Evolutionary conservation across 2,113 vertebrate species (phyloP).

Genomic region (Ploceus nigricollis): DNA sequence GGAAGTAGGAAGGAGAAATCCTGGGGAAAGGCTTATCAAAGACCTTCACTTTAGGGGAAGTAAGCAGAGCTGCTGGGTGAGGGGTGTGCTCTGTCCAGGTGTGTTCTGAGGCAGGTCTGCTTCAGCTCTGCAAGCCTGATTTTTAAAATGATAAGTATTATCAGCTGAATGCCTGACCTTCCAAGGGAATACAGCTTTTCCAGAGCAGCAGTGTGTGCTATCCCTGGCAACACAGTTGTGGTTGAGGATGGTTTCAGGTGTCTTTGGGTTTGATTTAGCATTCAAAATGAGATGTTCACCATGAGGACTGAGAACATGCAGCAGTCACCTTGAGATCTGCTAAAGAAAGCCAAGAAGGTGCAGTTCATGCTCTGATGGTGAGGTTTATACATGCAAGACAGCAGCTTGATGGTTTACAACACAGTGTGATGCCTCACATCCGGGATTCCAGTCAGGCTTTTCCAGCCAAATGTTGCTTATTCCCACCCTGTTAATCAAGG

Average conservation of each 20-base stretch:
- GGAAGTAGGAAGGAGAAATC: not conserved
- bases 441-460: not conserved
- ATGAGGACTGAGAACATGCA: not conserved
- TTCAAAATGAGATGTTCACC: not conserved
- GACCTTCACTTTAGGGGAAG: not conserved
- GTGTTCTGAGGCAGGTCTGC: not conserved
- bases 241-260: not conserved
- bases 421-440: not conserved
- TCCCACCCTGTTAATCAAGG: not conserved
- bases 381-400: not conserved
- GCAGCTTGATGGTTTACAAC: not conserved
- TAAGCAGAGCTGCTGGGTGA: not conserved
- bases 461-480: not conserved
- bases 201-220: not conserved
- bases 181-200: not conserved
- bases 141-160: not conserved
- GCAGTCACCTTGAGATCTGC: not conserved
- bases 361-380: not conserved
- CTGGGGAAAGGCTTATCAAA: not conserved
- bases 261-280: not conserved
- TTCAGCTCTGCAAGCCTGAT: not conserved
- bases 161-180: not conserved
- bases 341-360: not conserved
- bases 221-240: fast-evolving
- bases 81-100: not conserved